A percentile compares a stretch with the other conserved stretches of the same genome.
phyloP scores from a whole-genome alignment of 2,888 invertebrate genomes.

The Pardosa pseudoannulata region DNA sequence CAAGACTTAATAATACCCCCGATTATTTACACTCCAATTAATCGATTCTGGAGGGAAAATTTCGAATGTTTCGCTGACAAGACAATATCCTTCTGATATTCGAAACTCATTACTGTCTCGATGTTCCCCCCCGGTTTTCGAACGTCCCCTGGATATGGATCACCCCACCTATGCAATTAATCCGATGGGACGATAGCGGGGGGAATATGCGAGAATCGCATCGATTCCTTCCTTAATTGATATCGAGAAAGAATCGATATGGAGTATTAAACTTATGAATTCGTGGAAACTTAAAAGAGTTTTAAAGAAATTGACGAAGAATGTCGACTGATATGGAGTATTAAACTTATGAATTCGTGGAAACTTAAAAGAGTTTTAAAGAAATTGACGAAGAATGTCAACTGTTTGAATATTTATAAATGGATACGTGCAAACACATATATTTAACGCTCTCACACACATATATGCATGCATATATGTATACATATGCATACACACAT shows the following conservation, averaged over 20 bases:
- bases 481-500: too few species aligned
- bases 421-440: too few species aligned
- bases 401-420: too few species aligned
- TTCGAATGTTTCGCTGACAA: slow-evolving; percentile 10
- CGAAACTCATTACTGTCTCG: not conserved
- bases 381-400: too few species aligned
- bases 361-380: too few species aligned
- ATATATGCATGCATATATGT: too few species aligned
- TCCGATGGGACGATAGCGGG: not conserved
- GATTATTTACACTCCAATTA: slow-evolving; percentile 3
- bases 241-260: not conserved
- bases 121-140: not conserved
- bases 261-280: not conserved
- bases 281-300: too few species aligned
- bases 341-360: too few species aligned
- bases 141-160: not conserved
- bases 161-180: not conserved
- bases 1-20: too few species aligned
- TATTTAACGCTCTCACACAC: too few species aligned
- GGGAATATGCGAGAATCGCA: not conserved
- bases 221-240: not conserved
- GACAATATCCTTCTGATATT: slow-evolving; percentile 13
- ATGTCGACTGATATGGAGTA: too few species aligned
- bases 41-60: not conserved
- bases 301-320: too few species aligned